A percentile compares a stretch with the other conserved stretches of the same genome.
These are phyloP conservation scores for Periparus ater DNA, from an alignment of 2,797 vertebrate genomes.

Conservation along the genomic window DNA sequence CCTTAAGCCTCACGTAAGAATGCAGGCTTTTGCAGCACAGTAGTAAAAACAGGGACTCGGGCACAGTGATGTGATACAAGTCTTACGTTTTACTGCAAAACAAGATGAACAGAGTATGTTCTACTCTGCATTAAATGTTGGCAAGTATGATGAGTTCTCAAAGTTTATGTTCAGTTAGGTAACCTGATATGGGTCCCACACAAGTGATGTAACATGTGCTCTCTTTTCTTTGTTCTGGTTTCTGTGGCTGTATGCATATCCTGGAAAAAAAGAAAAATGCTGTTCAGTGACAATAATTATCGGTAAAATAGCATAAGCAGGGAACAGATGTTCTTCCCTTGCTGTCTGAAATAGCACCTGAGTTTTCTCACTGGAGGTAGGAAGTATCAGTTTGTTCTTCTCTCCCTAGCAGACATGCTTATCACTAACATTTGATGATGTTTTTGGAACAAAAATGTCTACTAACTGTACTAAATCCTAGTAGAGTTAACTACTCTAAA, in stretches of 20 bases:
- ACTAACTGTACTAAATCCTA: not conserved
- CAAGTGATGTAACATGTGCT: fast-evolving
- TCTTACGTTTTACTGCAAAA: not conserved
- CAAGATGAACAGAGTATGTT: not conserved
- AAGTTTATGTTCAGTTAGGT: not conserved
- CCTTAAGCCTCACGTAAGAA: not conserved
- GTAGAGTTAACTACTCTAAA: not conserved
- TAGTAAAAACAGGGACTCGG: not conserved
- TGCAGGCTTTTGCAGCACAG: not conserved
- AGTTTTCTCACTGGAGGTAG: not conserved
- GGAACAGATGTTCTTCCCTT: not conserved
- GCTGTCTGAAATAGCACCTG: not conserved
- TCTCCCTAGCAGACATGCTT: not conserved
- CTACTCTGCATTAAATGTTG: not conserved
- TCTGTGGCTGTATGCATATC: not conserved
- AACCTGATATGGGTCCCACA: not conserved
- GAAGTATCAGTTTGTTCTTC: not conserved
- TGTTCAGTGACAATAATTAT: not conserved
- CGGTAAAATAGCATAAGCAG: not conserved
- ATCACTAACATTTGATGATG: not conserved
- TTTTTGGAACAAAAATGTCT: not conserved
- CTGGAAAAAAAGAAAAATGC: not conserved
- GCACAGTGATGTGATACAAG: not conserved
- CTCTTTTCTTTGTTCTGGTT: not conserved
- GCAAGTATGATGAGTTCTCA: not conserved